Evolutionary conservation across 35 echinoderm and acorn worm species (phyloP).

Genomic region (Heliocidaris erythrogramma): DNA sequence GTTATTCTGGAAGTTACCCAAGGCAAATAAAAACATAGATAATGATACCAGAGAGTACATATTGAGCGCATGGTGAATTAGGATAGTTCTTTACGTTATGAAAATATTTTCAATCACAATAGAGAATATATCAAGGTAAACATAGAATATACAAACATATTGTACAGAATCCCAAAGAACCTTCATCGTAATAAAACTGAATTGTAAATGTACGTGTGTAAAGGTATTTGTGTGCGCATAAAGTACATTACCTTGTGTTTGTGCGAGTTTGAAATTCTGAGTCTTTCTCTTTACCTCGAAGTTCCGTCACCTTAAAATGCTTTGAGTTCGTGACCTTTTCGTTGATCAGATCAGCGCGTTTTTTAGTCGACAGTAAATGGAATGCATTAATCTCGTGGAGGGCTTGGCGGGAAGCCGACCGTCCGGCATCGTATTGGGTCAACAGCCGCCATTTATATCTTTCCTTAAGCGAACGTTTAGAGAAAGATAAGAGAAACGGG

Average conservation of each 20-base stretch:
- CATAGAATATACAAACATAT: too few species aligned
- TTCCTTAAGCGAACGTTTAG: neutral
- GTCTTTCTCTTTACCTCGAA: neutral
- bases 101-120: too few species aligned
- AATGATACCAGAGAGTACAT: too few species aligned
- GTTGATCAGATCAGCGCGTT: neutral
- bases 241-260: neutral
- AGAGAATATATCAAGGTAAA: too few species aligned
- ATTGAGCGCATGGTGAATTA: too few species aligned
- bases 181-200: too few species aligned
- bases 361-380: neutral
- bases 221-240: too few species aligned
- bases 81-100: too few species aligned
- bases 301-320: neutral
- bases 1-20: too few species aligned
- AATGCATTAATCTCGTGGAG: constrained; percentile 8
- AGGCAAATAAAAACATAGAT: too few species aligned
- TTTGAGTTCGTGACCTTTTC: neutral
- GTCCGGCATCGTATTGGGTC: neutral
- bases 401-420: neutral
- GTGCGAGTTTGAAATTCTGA: neutral
- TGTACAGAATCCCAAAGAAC: too few species aligned
- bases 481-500: neutral
- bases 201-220: too few species aligned
- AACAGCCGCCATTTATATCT: neutral